Evolutionary conservation across 1,140 invertebrate genomes (phyloP), one percentile per base, ranked within the genome.

Genomic region (Choristoneura fumiferana): DNA sequence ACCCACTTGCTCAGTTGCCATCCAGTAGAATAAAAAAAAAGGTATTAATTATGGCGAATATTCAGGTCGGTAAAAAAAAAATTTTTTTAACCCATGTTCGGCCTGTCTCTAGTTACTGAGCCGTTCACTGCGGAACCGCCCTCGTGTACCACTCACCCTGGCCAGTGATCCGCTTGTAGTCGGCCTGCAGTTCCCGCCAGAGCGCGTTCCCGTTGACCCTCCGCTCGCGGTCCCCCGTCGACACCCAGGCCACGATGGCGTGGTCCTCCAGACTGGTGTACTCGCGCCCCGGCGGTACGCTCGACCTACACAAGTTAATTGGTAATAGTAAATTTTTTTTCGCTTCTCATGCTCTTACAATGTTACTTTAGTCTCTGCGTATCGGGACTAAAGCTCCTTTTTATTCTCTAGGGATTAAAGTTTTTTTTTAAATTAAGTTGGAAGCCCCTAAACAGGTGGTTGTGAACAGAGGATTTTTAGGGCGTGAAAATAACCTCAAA

Each of bases 181-280:
- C 60, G 0, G 35, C 37, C 22, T 73, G 55, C 61, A 84, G 59
- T 8, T 75, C 72, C 13, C 59, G 45, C 83, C 81, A 86, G 8
- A 86, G 8, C 1, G 49, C 39, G 67, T 86, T 86, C 0, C 83
- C 83, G 61, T 84, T 84, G 56, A 86, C 83, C 2, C 38, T 53
- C 0, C 53, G 17, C 9, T 70, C 75, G 8, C 79, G 61, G 8
- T 18, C 39, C 6, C 56, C 69, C 0, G 1, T 12, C 1, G 15
- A 17, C 54, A 86, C 34, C 73, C 69, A 81, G 6, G 60, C 14
- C 52, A 84, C 71, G 1, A 86, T 74, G 0, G 73, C 71, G 43
- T 67, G 64, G 69, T 86, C 83, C 66, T 86, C 83, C 43, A 72
- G 43, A 6, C 45, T 8, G 0, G 72, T 69, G 66, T 81, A 86